Evolutionary conservation across 1,140 invertebrate species (phyloP).

Genomic region (Elymnias hypermnestra): DNA sequence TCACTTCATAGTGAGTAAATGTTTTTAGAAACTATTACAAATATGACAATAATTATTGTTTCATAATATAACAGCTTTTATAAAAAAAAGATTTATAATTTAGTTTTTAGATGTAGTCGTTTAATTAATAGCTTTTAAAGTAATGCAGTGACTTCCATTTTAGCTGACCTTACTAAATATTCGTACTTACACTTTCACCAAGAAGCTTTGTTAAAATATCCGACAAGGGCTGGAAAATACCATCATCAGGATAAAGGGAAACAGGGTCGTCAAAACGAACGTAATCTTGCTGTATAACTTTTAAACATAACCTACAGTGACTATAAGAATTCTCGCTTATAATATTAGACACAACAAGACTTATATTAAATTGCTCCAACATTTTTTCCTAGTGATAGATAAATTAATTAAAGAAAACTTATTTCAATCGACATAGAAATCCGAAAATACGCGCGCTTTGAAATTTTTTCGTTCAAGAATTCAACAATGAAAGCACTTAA

Average conservation of each 20-base stretch:
- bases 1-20: no score
- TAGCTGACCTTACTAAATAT: no score
- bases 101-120: no score
- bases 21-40: no score
- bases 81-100: no score
- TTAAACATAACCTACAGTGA: conserved; percentile 64
- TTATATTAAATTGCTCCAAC: conserved; percentile 33
- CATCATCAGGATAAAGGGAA: conserved; percentile 23
- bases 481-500: conserved; percentile 20
- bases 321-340: conserved; percentile 40
- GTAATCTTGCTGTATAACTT: conserved; percentile 39
- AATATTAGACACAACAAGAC: conserved; percentile 47
- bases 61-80: no score
- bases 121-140: no score
- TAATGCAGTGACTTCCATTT: no score
- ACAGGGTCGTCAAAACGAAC: conserved; percentile 45
- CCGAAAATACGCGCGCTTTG: conserved; percentile 44
- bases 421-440: conserved; percentile 19
- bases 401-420: conserved; percentile 2
- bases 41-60: no score
- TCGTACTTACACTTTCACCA: conserved; percentile 39
- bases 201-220: conserved; percentile 39
- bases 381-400: conserved; percentile 22
- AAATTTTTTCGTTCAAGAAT: conserved; percentile 57
- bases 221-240: conserved; percentile 28